phyloP scores from a whole-genome alignment of 2,113 vertebrate species.

The Pomatorhinus ruficollis region DNA sequence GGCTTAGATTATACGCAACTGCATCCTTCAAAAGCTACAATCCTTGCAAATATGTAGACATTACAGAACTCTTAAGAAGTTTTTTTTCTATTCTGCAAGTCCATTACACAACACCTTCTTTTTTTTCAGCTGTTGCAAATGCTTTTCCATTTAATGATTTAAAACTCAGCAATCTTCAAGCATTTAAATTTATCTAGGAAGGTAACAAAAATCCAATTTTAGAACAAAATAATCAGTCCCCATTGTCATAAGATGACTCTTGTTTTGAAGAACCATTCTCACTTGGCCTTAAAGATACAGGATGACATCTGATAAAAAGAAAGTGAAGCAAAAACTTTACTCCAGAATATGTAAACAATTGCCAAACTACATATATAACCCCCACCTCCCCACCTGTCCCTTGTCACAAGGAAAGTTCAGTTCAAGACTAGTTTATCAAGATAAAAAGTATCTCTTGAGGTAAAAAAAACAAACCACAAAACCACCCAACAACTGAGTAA shows the following conservation, averaged over 20 bases:
- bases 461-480: not conserved
- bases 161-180: not conserved
- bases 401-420: not conserved
- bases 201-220: not conserved
- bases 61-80: not conserved
- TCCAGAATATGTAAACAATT: not conserved
- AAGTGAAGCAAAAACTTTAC: not conserved
- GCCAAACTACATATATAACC: not conserved
- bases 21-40: not conserved
- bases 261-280: not conserved
- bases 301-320: not conserved
- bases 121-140: not conserved
- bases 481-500: not conserved
- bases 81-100: not conserved
- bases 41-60: not conserved
- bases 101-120: not conserved
- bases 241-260: not conserved
- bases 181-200: not conserved
- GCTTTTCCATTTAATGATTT: not conserved
- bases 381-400: not conserved
- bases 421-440: slow-evolving; percentile 14
- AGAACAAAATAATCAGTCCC: not conserved
- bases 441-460: not conserved
- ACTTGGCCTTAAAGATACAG: not conserved
- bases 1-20: not conserved